Base-by-base conservation (phyloP, 2,113 vertebrate genomes). In the Mirza zaza region DNA sequence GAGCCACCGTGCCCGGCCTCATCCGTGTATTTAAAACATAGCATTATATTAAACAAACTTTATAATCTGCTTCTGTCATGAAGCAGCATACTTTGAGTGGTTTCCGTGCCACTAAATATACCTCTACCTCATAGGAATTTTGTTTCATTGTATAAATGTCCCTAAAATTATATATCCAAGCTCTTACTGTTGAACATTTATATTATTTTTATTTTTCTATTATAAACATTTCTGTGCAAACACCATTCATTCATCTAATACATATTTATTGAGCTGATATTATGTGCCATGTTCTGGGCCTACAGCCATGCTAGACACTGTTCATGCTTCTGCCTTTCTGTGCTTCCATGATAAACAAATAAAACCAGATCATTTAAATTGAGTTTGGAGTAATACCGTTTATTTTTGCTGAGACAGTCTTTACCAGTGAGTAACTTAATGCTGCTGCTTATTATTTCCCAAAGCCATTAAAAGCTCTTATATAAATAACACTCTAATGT, bases 381-480 rank as follows among this genome's bases (percentile, higher is more conserved):
- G 90, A 80, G 48, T 71, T 82, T 80, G 36, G 21, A 68, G 32
- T 84, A 88, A 45, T 32, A 81, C 65, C 12, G 71, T 65, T 87
- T 80, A 45, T 63, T 96, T 97, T 93, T 76, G 3, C 77, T 77
- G 57, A 80, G 63, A 45, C n/a, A 57, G 7, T 77, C 27, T 65
- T 90, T 77, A 80, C 91, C 50, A 80, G 1, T 75, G 93, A 85
- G 32, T 76, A 83, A 34, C 1, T 84, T 86, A 75, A 87, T 84
- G 63, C 6, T 65, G 73, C 20, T 94, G 21, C 42, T 57, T 92
- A 42, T 71, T 93, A 80, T 90, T 92, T 83, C 39, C 9, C 23
- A 84, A 89, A n/a, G 25, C 45, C 42, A 36, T 81, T 71, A 67
- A 29, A 95, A 95, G 27, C 68, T 77, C 94, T 75, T 92, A 25